Conservation (phyloP, 2,113 vertebrate species). For the Psittacula cyanocephala region DNA sequence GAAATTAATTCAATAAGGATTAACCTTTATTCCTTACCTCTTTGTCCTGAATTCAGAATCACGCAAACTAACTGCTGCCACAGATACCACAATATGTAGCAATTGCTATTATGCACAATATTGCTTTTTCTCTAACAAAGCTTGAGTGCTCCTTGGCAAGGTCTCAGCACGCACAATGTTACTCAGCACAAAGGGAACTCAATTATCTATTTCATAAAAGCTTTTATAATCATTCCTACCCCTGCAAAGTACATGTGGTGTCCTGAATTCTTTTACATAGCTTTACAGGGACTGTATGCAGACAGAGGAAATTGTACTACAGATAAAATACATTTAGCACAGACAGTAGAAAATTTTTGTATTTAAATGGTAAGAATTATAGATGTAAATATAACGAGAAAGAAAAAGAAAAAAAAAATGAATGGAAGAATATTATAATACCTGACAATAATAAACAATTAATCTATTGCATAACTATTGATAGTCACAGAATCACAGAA, state of each 20-base stretch:
- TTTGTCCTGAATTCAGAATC: neutral
- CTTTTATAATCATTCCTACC: neutral
- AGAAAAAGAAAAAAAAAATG: neutral
- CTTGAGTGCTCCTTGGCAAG: neutral
- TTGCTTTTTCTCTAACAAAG: neutral
- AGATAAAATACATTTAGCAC: neutral
- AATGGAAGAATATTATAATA: neutral
- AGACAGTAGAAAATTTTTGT: neutral
- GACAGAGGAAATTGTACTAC: neutral
- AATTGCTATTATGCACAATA: neutral
- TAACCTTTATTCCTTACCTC: neutral
- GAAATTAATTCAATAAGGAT: neutral
- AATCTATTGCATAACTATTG: neutral
- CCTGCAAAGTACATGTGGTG: neutral
- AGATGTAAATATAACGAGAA: accelerated
- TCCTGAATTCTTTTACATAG: neutral
- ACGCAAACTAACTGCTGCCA: neutral
- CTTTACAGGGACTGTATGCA: neutral
- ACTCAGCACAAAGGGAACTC: neutral
- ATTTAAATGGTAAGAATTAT: neutral
- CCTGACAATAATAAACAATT: neutral
- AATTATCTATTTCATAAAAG: slow-evolving; percentile 1
- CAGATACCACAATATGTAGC: neutral
- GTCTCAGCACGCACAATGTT: neutral
- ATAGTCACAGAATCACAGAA: neutral